Conservation (phyloP, 2,113 vertebrate genomes). For the Gambusia affinis region DNA sequence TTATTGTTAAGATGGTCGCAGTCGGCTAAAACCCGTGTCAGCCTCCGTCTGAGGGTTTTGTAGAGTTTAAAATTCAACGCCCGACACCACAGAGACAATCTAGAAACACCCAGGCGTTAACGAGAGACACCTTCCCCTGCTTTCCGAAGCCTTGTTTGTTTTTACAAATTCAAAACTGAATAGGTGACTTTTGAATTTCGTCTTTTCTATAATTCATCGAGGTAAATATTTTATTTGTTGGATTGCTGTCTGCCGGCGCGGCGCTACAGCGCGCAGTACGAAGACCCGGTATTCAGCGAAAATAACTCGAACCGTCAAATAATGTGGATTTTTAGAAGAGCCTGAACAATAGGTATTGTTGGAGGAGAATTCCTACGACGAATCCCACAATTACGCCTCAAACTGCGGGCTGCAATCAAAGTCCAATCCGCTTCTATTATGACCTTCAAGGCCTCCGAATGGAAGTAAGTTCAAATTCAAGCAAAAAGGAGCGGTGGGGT, state of each 20-base stretch:
- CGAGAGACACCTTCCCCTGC: not conserved
- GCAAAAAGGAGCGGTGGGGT: constrained; percentile 1
- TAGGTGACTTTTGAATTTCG: not conserved
- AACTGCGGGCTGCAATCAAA: not conserved
- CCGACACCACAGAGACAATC: too few relatives aligned
- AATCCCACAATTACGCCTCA: not conserved
- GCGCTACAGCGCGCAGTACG: not conserved
- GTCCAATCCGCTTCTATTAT: not conserved
- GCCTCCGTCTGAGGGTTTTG: too few relatives aligned
- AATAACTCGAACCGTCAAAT: not conserved
- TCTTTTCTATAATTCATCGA: not conserved
- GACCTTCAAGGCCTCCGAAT: constrained; percentile 34
- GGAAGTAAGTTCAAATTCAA: constrained; percentile 25
- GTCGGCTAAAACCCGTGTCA: too few relatives aligned
- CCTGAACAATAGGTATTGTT: not conserved
- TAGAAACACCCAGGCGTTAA: too few relatives aligned
- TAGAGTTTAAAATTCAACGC: too few relatives aligned
- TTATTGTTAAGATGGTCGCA: too few relatives aligned
- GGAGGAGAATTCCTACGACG: not conserved
- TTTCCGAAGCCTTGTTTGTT: not conserved
- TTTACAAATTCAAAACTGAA: not conserved
- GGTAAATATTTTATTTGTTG: not conserved
- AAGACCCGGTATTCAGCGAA: not conserved
- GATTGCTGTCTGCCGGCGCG: not conserved
- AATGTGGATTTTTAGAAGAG: not conserved